These are phyloP conservation scores for Bos taurus DNA, from an alignment of 2,113 vertebrate genomes.

Conservation along the genomic window DNA sequence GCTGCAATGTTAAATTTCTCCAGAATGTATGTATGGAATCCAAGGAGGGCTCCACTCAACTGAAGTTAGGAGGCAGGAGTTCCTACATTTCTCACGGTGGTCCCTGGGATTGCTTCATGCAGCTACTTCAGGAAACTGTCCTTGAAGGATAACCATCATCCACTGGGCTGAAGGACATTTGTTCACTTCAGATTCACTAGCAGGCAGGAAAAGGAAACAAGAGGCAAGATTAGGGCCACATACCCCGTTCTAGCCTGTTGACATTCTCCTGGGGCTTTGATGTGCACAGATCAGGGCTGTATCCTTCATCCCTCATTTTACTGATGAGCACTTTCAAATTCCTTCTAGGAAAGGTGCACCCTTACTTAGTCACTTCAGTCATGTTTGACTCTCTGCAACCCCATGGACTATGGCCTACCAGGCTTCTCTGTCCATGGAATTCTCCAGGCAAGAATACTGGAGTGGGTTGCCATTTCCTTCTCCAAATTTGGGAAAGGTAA, in stretches of 20 bases:
- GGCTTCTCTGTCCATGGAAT: background rate
- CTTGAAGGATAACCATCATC: background rate
- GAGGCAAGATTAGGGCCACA: background rate
- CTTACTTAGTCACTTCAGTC: background rate
- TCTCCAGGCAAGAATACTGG: background rate
- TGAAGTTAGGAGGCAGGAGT: background rate
- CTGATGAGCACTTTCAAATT: background rate
- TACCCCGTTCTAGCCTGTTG: background rate
- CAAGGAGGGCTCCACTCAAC: background rate
- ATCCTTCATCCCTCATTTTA: background rate
- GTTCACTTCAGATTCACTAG: background rate
- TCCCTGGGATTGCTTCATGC: background rate
- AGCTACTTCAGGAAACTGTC: background rate
- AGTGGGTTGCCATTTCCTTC: background rate
- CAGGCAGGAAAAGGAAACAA: background rate
- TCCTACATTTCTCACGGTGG: background rate
- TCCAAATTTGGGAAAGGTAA: background rate
- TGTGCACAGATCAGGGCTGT: background rate
- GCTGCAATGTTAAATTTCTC: background rate
- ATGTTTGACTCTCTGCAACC: rapidly evolving
- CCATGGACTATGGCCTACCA: background rate
- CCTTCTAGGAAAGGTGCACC: rapidly evolving
- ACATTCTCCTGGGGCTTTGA: background rate
- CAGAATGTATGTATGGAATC: background rate
- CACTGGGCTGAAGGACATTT: background rate